Conservation (phyloP, 1,140 invertebrate species). For the Drosophila parvula region DNA sequence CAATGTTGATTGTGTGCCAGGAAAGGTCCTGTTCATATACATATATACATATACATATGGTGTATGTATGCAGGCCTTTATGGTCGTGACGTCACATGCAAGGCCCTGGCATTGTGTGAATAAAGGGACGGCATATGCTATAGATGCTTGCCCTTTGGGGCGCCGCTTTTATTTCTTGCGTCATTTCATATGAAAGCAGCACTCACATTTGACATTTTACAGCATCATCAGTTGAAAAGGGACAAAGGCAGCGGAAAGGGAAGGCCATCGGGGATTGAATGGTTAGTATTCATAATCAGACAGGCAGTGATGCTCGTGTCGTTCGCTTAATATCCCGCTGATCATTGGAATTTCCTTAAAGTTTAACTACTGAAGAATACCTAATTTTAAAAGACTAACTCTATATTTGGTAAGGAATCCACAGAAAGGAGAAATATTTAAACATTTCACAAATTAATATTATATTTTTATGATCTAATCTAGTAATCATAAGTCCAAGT, state of each 20-base stretch:
- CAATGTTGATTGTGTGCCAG: conserved; percentile 10
- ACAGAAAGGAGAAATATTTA: background rate
- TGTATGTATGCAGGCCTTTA: conserved; percentile 7
- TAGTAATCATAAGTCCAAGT: too few species aligned
- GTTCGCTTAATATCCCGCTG: conserved; percentile 37
- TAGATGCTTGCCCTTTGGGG: conserved; percentile 64
- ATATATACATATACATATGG: background rate
- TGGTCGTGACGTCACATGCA: conserved; percentile 54
- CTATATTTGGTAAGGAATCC: too few species aligned
- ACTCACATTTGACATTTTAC: conserved; percentile 77
- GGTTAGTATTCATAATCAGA: conserved; percentile 53
- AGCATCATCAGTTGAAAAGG: conserved; percentile 46
- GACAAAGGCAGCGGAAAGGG: conserved; percentile 7
- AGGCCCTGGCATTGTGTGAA: conserved; percentile 34
- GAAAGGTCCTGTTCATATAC: background rate
- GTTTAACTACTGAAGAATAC: background rate
- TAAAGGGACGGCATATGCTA: conserved; percentile 20
- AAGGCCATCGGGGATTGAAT: conserved; percentile 25
- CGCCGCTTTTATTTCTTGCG: conserved; percentile 71
- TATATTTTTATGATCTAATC: background rate
- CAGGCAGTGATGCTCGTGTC: conserved; percentile 3
- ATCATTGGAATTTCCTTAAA: conserved; percentile 5
- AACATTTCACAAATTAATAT: background rate
- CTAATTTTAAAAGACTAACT: too few species aligned
- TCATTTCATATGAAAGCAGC: conserved; percentile 72